A percentile compares a stretch with the other conserved stretches of the same genome.
Evolutionary conservation across 1,140 invertebrate genomes (phyloP).

Genomic region (Tetragonula clypearis): DNA sequence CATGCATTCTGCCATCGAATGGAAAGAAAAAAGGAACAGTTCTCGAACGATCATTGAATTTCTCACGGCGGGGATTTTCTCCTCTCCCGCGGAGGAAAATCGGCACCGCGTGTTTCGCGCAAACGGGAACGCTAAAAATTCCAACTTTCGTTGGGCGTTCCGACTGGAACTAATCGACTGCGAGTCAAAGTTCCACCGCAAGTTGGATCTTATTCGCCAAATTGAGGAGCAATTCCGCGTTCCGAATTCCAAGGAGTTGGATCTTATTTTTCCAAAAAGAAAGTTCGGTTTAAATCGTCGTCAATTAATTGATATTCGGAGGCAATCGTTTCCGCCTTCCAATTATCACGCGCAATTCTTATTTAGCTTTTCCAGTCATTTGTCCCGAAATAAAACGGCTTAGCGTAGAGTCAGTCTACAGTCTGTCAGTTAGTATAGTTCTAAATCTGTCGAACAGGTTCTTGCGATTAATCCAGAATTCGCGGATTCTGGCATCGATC

Average conservation of each 20-base stretch:
- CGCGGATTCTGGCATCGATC: not conserved
- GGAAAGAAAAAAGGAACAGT: not conserved
- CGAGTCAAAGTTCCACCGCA: not conserved
- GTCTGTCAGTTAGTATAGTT: not conserved
- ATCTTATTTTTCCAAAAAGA: too few species aligned
- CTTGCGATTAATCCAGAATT: not conserved
- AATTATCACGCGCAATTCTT: too few species aligned
- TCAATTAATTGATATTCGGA: too few species aligned
- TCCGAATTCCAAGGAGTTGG: too few species aligned
- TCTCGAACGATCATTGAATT: slow-evolving; percentile 25
- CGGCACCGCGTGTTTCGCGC: not conserved
- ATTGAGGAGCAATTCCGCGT: too few species aligned
- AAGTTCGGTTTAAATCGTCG: too few species aligned
- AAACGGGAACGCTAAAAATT: slow-evolving; percentile 20
- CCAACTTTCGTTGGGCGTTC: not conserved
- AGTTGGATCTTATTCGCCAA: too few species aligned
- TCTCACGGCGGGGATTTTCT: not conserved
- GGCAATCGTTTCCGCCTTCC: too few species aligned
- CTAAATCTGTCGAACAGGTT: not conserved
- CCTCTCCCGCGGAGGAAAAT: not conserved
- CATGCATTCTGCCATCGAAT: not conserved
- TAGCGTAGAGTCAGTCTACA: not conserved
- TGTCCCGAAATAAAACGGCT: not conserved
- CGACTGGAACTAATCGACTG: slow-evolving; percentile 6
- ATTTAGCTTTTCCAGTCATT: too few species aligned